A percentile compares a stretch with the other conserved stretches of the same genome.
Evolutionary conservation across 2,888 invertebrate species (phyloP).

Genomic region (Ctena decussata): DNA sequence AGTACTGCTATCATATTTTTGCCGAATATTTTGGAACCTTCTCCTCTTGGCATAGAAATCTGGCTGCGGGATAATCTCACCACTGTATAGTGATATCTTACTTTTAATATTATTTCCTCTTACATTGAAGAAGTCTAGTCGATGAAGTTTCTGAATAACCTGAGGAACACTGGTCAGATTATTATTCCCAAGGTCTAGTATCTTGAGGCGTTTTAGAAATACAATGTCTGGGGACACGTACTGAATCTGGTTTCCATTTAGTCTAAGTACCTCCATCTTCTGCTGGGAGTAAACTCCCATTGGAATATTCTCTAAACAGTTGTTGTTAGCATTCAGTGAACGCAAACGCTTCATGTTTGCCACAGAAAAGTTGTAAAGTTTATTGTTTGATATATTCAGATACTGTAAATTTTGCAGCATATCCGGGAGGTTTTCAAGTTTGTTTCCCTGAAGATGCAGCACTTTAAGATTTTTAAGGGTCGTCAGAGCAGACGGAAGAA

Average conservation of each 20-base stretch:
- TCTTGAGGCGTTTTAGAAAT: constrained; percentile 76
- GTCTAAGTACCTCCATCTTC: constrained; percentile 76
- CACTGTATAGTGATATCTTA: constrained; percentile 48
- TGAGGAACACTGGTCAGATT: constrained; percentile 79
- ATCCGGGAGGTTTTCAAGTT: constrained; percentile 75
- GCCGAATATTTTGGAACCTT: constrained; percentile 24
- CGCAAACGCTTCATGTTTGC: constrained; percentile 77
- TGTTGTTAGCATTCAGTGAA: constrained; percentile 79
- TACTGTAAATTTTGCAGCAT: constrained; percentile 74
- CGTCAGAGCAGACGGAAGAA: constrained; percentile 71
- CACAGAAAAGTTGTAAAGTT: constrained; percentile 81
- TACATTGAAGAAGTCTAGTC: constrained; percentile 83
- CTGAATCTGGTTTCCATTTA: constrained; percentile 80
- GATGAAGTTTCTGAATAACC: constrained; percentile 79
- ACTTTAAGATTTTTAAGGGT: constrained; percentile 74
- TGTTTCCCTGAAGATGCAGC: constrained; percentile 81
- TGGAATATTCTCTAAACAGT: constrained; percentile 82
- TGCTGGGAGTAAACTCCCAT: constrained; percentile 79
- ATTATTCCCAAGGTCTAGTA: constrained; percentile 84
- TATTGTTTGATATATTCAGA: constrained; percentile 81
- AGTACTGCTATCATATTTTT: constrained; percentile 18
- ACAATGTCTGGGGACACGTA: constrained; percentile 83
- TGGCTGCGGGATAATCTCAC: constrained; percentile 51
- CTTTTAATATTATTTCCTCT: constrained; percentile 78
- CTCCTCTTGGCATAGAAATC: constrained; percentile 50